Evolutionary conservation across 2,113 vertebrate genomes (phyloP), one percentile per base, ranked within the genome.

Genomic region (Crotalus viridis): DNA sequence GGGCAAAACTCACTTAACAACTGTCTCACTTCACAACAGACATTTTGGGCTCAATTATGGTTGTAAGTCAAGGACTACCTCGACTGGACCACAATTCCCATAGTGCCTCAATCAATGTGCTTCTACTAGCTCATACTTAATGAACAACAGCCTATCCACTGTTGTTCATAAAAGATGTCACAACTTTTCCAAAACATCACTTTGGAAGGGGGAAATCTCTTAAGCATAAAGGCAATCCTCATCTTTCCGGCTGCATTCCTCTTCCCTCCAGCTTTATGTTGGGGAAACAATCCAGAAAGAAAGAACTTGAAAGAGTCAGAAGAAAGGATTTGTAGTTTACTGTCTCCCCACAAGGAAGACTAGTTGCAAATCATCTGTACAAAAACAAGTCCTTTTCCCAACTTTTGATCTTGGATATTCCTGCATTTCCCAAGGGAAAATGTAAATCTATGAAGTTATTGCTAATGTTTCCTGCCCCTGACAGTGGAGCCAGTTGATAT

Each of bases 401-500:
- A 97, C 97, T 96, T 97, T 97, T 97, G 97, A 97, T 97, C 96
- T 97, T 93, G 89, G 94, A 96, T 97, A 97, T 97, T 97, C 96
- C 96, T 96, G 95, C 88, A 93, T 95, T 97, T 97, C 97, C 96
- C 97, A 96, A 94, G 97, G 96, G 97, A 96, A 97, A 97, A 97
- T 97, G 97, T 97, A 97, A 97, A 97, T 97, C 97, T 97, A 97
- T 96, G 96, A 97, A 97, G 97, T 97, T 97, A 97, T 97, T 97
- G 97, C 97, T 97, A 97, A 97, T 97, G 97, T 97, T 97, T 97
- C 97, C 97, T 97, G 97, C 96, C 95, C 93, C 94, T 97, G 97
- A 97, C 97, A 97, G 96, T 97, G 97, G 97, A 97, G 97, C 97
- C 97, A 97, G 97, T 97, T 96, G 97, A 97, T 97, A 97, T 97